A percentile compares a stretch with the other conserved stretches of the same genome.
Conservation (phyloP, 2,113 vertebrate species). For the Arothron firmamentum region DNA sequence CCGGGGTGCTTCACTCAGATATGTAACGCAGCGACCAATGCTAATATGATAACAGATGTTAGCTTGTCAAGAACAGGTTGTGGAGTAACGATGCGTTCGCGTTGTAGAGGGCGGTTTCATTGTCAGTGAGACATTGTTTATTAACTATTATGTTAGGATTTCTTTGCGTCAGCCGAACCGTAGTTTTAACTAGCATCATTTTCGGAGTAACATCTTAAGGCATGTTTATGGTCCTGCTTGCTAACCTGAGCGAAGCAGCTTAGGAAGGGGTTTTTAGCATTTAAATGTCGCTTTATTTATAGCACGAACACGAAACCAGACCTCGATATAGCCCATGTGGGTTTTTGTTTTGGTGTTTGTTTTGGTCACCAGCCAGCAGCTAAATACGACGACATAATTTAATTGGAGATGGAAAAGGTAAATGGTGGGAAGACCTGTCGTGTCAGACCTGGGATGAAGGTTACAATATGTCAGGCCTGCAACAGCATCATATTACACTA, state of each 20-base stretch:
- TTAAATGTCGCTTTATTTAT: background rate
- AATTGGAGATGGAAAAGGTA: background rate
- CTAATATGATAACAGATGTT: slow-evolving; percentile 2
- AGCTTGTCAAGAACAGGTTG: slow-evolving; percentile 32
- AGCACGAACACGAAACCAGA: background rate
- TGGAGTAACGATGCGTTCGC: background rate
- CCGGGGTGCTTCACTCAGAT: slow-evolving; percentile 10
- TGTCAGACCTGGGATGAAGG: slow-evolving; percentile 1
- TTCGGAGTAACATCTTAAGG: background rate
- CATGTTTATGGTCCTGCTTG: background rate
- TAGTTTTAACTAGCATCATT: background rate
- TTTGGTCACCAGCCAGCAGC: background rate
- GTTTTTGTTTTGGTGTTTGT: background rate
- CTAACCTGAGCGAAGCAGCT: background rate
- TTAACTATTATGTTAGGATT: background rate
- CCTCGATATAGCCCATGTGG: background rate
- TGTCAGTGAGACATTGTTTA: background rate
- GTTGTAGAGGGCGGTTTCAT: background rate
- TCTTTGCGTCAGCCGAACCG: background rate
- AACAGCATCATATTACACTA: slow-evolving; percentile 2
- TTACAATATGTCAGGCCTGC: slow-evolving; percentile 5
- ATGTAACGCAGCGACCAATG: slow-evolving; percentile 4
- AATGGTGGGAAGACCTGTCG: slow-evolving; percentile 12
- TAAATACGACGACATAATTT: background rate
- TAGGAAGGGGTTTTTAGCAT: background rate